Evolutionary conservation across 2,797 vertebrate genomes (phyloP).

Genomic region (Centropyge bicolor): DNA sequence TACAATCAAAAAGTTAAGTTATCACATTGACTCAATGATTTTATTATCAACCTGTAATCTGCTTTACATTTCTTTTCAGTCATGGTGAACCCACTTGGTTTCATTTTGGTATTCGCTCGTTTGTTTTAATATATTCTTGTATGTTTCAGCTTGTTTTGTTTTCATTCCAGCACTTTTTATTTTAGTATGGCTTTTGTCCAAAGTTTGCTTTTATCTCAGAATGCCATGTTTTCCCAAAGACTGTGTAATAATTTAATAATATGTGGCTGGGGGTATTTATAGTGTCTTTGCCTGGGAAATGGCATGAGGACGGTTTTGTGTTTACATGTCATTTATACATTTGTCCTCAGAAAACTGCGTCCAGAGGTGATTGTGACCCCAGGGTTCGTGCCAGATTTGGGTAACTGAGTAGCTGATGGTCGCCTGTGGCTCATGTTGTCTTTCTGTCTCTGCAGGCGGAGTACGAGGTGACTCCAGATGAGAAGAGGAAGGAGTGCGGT

Average conservation of each 20-base stretch:
- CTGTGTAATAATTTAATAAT: not conserved
- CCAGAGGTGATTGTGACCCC: not conserved
- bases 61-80: not conserved
- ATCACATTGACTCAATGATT: too few relatives aligned
- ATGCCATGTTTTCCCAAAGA: too few relatives aligned
- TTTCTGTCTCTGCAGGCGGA: conserved; percentile 85
- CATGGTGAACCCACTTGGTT: not conserved
- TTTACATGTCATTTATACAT: not conserved
- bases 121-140: not conserved
- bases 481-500: conserved; percentile 93
- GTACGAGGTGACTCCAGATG: conserved; percentile 96
- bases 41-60: not conserved
- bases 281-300: not conserved
- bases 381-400: not conserved
- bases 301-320: not conserved
- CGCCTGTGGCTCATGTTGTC: not conserved
- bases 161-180: not conserved
- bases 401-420: not conserved
- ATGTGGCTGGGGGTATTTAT: not conserved
- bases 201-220: not conserved
- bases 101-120: not conserved
- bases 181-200: not conserved
- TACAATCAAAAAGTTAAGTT: too few relatives aligned
- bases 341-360: not conserved
- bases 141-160: not conserved